Conservation (phyloP, 2,113 vertebrate species). For the Alectura lathami region DNA sequence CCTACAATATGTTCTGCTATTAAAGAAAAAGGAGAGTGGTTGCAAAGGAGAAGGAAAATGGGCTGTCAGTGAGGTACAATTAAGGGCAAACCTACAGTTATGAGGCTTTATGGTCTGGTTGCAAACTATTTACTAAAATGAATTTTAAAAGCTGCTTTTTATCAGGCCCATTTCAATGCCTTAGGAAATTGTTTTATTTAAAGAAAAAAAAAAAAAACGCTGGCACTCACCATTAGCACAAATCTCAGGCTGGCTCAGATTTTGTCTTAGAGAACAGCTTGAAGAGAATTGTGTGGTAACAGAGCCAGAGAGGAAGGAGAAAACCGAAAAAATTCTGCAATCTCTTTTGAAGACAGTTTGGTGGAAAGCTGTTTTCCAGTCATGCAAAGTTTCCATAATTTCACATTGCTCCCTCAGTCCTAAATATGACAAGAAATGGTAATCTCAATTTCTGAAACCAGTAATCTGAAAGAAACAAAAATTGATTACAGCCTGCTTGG, state of each 20-base stretch:
- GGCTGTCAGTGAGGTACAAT: conserved; percentile 48
- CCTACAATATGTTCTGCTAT: conserved; percentile 29
- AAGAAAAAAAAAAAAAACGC: background rate
- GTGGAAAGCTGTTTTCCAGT: background rate
- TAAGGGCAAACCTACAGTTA: conserved; percentile 59
- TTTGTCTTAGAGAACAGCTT: conserved; percentile 10
- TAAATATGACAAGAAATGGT: background rate
- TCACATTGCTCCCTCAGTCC: background rate
- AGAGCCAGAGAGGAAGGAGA: conserved; percentile 3
- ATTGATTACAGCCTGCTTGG: background rate
- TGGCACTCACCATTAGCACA: conserved; percentile 22
- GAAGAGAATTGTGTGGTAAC: conserved; percentile 12
- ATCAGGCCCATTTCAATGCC: conserved; percentile 36
- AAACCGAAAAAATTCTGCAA: conserved; percentile 23
- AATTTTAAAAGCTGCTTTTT: conserved; percentile 64
- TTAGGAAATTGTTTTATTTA: conserved; percentile 52
- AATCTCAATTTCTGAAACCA: background rate
- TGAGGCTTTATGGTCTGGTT: conserved; percentile 42
- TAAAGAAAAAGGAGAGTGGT: conserved; percentile 17
- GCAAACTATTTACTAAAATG: conserved; percentile 66
- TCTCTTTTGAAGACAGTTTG: background rate
- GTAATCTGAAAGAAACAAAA: background rate
- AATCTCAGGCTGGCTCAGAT: conserved; percentile 47
- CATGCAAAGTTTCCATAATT: background rate
- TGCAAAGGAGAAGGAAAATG: conserved; percentile 58